Evolutionary conservation across 2,797 vertebrate species (phyloP).

Genomic region (Parauchenoglanis ngamensis): DNA sequence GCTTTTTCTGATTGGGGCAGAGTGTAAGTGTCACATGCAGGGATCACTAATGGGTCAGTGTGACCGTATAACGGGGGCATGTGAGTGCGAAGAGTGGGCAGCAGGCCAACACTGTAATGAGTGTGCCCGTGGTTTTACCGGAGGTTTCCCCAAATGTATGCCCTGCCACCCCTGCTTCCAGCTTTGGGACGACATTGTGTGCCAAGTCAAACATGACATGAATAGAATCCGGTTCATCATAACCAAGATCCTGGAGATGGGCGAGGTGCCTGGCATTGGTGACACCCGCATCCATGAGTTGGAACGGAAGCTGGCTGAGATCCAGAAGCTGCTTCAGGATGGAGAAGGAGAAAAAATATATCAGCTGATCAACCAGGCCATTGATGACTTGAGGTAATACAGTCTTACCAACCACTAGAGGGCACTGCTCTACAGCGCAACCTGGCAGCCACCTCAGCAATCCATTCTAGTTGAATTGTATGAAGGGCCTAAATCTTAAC

Average conservation of each 20-base stretch:
- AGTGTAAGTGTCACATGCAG: conserved; percentile 78
- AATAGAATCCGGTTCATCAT: conserved; percentile 63
- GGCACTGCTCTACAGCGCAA: background rate
- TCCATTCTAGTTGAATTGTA: background rate
- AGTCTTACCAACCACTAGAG: conserved; percentile 6
- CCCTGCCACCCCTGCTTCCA: conserved; percentile 85
- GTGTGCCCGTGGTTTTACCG: conserved; percentile 80
- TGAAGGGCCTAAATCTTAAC: background rate
- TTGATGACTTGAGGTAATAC: conserved; percentile 79
- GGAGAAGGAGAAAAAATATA: conserved; percentile 63
- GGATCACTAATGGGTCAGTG: conserved; percentile 80
- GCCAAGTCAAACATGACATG: conserved; percentile 70
- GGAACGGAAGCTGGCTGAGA: conserved; percentile 69
- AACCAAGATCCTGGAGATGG: conserved; percentile 66
- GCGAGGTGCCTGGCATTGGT: conserved; percentile 58
- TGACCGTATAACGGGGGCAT: conserved; percentile 74
- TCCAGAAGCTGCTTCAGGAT: conserved; percentile 68
- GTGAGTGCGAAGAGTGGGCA: conserved; percentile 75
- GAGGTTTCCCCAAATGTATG: conserved; percentile 77
- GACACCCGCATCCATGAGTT: conserved; percentile 70
- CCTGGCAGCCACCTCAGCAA: background rate
- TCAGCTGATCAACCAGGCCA: conserved; percentile 69
- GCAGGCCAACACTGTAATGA: conserved; percentile 73
- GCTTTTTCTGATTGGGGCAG: conserved; percentile 63
- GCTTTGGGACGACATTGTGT: conserved; percentile 77